Conservation (phyloP, 1,140 invertebrate genomes). For the Tribolium castaneum region DNA sequence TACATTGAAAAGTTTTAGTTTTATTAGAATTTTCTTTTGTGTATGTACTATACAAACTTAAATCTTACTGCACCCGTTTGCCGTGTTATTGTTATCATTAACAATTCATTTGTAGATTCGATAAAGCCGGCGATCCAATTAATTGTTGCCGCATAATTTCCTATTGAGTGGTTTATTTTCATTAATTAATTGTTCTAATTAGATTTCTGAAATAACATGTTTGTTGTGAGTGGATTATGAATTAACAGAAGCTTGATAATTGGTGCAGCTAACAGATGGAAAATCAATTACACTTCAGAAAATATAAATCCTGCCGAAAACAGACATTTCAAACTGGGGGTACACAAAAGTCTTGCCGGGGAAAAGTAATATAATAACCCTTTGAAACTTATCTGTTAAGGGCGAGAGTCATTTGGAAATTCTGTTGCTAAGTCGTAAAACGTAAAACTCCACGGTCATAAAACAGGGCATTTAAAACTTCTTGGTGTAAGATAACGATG, state of each 20-base stretch:
- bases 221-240: constrained; percentile 10
- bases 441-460: constrained; percentile 1
- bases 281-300: constrained; percentile 4
- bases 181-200: constrained; percentile 23
- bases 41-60: neutral
- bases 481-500: constrained; percentile 1
- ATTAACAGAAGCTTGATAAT: neutral
- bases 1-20: neutral
- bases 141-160: constrained; percentile 23
- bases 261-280: neutral
- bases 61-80: neutral
- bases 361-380: neutral
- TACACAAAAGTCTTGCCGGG: neutral
- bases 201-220: constrained; percentile 18
- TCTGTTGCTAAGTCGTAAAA: constrained; percentile 1
- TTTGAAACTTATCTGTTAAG: neutral
- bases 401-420: constrained; percentile 9
- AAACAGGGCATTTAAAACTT: constrained; percentile 14
- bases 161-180: constrained; percentile 17
- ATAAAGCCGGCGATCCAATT: constrained; percentile 1
- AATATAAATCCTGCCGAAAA: neutral
- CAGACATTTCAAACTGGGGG: neutral
- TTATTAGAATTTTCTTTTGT: neutral
- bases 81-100: neutral
- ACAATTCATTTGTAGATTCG: constrained; percentile 1